phyloP scores from a whole-genome alignment of 2,888 invertebrate genomes.

The Stenchaetothrips biformis region DNA sequence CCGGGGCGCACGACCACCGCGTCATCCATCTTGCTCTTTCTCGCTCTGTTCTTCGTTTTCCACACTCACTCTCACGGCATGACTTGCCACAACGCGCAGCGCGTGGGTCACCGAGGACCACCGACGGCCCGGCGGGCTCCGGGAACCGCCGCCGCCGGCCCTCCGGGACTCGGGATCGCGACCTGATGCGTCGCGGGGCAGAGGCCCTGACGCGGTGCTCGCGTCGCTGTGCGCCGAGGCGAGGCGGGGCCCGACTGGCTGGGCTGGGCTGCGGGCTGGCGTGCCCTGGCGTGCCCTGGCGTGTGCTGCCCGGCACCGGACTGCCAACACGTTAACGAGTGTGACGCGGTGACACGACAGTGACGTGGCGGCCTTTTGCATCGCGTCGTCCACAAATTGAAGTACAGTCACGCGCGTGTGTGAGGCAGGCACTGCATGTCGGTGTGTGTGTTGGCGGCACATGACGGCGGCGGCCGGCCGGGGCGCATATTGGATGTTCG shows the following conservation, averaged over 20 bases:
- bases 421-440: too few relatives aligned
- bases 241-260: not conserved
- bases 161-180: not conserved
- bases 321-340: too few relatives aligned
- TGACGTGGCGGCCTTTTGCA: not conserved
- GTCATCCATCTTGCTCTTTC: not conserved
- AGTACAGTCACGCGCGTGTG: not conserved
- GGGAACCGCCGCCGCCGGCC: not conserved
- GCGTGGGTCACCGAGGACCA: not conserved
- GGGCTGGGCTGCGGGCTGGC: not conserved
- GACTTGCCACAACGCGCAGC: not conserved
- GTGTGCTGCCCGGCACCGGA: too few relatives aligned
- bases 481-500: too few relatives aligned
- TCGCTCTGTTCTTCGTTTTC: too few relatives aligned
- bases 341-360: too few relatives aligned
- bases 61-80: not conserved
- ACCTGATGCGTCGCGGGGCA: not conserved
- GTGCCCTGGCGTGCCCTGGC: not conserved
- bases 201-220: not conserved
- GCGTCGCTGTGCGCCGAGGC: not conserved
- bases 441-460: too few relatives aligned
- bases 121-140: not conserved
- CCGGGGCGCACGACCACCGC: not conserved
- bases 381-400: not conserved
- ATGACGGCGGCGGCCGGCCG: too few relatives aligned